Evolutionary conservation across 2,888 invertebrate species (phyloP), one percentile per base, ranked within the genome.

Genomic region (Ormyrus nitidulus): DNA sequence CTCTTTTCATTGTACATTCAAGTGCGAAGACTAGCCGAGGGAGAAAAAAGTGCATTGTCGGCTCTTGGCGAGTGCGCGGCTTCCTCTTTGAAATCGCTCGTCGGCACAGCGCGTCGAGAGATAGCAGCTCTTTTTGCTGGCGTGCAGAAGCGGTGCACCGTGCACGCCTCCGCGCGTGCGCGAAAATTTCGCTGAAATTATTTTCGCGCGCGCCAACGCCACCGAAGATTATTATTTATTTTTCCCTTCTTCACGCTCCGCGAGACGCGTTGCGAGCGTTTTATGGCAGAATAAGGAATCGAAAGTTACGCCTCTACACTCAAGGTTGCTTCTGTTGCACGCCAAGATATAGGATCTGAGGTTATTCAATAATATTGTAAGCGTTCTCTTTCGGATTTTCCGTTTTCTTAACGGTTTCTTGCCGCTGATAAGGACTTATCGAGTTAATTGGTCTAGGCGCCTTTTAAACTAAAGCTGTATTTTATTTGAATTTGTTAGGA

Each of bases 111-210:
- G 51, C 53, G 9, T 8, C 13, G 44, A 11, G 46, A 11, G n/a
- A 34, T 34, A 34, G 34, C 34, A 4, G 34, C 34, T 34, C 34
- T 34, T 34, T 34, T 34, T 34, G 34, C 34, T 34, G 34, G 34
- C 34, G 34, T 4, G 34, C 34, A 34, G 34, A 34, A 34, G 34
- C 34, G 34, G 0, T 34, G 34, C 80, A 77, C 34, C 2, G 3
- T 34, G 34, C 80, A 77, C 79, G 70, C 79, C 79, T 71, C 65
- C 62, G 11, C 56, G 8, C 46, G 58, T n/a, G 51, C 74, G 74
- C 54, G 46, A 81, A 81, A 81, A 65, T 77, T 77, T 77, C 69
- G 69, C 74, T 66, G 75, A 7, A 70, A 75, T 75, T 75, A 78
- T 68, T 70, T 78, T 78, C 66, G 19, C 69, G 49, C 58, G 51